Conservation (phyloP, 2,888 invertebrate genomes). For the Brassicogethes aeneus region DNA sequence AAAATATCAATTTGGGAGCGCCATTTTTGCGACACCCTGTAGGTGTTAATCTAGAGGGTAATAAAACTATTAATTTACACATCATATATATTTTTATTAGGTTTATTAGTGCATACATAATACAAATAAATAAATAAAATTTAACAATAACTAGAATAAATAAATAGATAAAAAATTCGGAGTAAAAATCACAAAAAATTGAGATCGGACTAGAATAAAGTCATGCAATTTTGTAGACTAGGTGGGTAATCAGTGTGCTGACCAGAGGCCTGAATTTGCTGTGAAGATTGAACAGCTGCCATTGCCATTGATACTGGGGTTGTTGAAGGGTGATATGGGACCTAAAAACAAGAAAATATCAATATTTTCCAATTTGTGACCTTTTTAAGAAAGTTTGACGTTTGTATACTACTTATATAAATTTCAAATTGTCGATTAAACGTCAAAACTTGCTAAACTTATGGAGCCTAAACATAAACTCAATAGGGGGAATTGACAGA, state of each 20-base stretch:
- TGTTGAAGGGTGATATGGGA: slow-evolving; percentile 38
- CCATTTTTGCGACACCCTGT: too few species aligned
- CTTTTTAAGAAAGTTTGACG: too few species aligned
- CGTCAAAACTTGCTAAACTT: too few species aligned
- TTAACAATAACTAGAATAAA: not conserved
- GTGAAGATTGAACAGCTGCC: slow-evolving; percentile 39
- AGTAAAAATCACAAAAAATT: slow-evolving; percentile 11
- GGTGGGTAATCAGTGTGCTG: slow-evolving; percentile 38
- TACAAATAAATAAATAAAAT: not conserved
- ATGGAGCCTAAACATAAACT: too few species aligned
- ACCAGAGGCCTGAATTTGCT: slow-evolving; percentile 37
- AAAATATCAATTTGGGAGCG: too few species aligned
- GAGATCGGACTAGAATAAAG: slow-evolving; percentile 36
- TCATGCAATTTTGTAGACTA: slow-evolving; percentile 40
- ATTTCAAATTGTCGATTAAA: too few species aligned
- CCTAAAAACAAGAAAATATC: slow-evolving; percentile 23
- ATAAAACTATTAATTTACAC: not conserved
- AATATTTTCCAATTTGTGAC: too few species aligned
- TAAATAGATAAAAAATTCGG: not conserved
- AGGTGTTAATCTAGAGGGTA: too few species aligned
- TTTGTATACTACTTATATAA: too few species aligned
- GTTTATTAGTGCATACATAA: not conserved
- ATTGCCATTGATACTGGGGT: slow-evolving; percentile 41
- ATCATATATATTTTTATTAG: not conserved
- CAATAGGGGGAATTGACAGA: too few species aligned